Conservation (phyloP, 1,140 invertebrate genomes). For the Eupristina koningsbergeri region DNA sequence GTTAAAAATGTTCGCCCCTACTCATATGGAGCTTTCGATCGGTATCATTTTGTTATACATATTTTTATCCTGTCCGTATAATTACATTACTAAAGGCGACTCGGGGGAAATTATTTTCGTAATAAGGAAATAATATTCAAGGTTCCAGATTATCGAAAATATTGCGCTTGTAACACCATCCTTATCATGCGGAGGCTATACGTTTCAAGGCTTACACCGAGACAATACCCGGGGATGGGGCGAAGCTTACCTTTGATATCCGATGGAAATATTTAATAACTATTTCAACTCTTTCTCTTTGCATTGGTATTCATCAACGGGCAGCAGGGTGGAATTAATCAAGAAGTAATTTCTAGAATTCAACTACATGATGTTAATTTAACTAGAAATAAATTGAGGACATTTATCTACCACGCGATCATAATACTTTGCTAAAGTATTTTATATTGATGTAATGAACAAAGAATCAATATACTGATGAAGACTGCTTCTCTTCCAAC, state of each 20-base stretch:
- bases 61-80: neutral
- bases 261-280: neutral
- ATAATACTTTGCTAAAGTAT: neutral
- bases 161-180: neutral
- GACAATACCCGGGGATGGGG: no score
- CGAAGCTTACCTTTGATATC: neutral
- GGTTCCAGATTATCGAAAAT: neutral
- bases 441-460: neutral
- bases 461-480: neutral
- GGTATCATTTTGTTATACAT: slow-evolving; percentile 28
- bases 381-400: no score
- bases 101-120: slow-evolving; percentile 15
- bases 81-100: slow-evolving; percentile 20
- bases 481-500: neutral
- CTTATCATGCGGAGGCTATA: no score
- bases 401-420: no score
- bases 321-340: no score
- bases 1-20: slow-evolving; percentile 45
- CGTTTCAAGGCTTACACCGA: no score
- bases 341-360: neutral
- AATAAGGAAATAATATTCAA: slow-evolving; percentile 21
- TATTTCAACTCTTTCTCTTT: neutral
- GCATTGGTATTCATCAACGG: no score
- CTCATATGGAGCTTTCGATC: neutral
- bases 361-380: no score